These are phyloP conservation scores for Dromas ardeola DNA, from an alignment of 2,113 vertebrate species.

Conservation along the genomic window DNA sequence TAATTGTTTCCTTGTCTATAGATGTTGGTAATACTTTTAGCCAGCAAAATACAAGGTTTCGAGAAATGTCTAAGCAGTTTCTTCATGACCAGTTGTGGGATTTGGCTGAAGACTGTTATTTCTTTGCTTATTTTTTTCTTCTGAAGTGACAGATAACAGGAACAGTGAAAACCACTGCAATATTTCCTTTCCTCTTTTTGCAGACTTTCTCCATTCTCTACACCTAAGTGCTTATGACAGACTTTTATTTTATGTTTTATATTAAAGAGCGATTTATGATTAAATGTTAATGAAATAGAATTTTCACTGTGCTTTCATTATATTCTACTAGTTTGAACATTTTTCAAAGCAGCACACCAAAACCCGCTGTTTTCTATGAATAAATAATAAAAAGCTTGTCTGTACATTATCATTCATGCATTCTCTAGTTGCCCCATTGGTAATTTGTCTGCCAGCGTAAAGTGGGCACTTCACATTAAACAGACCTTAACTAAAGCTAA, in stretches of 20 bases:
- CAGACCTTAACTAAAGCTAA: conserved; percentile 58
- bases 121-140: conserved; percentile 33
- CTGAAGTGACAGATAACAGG: conserved; percentile 51
- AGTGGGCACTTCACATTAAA: conserved; percentile 65
- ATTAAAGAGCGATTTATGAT: conserved; percentile 92
- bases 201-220: conserved; percentile 80
- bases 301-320: conserved; percentile 90
- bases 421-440: conserved; percentile 84
- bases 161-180: conserved; percentile 51
- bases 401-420: conserved; percentile 86
- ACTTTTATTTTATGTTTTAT: conserved; percentile 91
- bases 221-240: conserved; percentile 90
- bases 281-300: conserved; percentile 94
- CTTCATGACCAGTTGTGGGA: not conserved
- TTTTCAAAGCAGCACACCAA: conserved; percentile 92
- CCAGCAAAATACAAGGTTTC: not conserved
- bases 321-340: conserved; percentile 91
- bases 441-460: conserved; percentile 68
- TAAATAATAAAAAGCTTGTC: conserved; percentile 90
- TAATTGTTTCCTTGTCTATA: not conserved
- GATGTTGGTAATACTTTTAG: not conserved
- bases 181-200: conserved; percentile 79
- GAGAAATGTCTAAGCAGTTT: not conserved
- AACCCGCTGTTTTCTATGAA: conserved; percentile 94
- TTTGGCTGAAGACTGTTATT: conserved; percentile 32